A percentile compares a stretch with the other conserved stretches of the same genome.
Conservation (phyloP, 2,888 invertebrate genomes). For the Sinopyrophorus schimmeli region DNA sequence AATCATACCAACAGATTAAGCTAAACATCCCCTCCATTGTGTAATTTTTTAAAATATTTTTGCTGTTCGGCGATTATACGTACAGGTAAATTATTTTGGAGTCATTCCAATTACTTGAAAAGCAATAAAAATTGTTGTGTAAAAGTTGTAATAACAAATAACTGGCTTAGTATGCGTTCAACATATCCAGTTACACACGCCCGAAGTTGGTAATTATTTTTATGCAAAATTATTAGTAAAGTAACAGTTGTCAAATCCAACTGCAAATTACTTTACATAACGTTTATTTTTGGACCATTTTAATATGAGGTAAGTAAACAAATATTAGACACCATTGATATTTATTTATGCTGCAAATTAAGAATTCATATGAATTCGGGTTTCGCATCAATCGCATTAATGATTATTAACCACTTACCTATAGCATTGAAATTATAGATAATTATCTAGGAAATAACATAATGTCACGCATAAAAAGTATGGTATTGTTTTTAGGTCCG, state of each 20-base stretch:
- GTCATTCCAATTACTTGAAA: background rate
- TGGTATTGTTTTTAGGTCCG: constrained; percentile 23
- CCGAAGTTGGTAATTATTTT: constrained; percentile 25
- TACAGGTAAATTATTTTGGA: constrained; percentile 7
- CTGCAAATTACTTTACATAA: constrained; percentile 29
- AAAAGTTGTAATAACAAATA: constrained; percentile 3
- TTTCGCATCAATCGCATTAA: too few relatives aligned
- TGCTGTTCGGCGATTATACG: constrained; percentile 6
- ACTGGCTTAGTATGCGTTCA: constrained; percentile 2
- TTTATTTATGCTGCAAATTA: too few relatives aligned
- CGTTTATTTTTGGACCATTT: constrained; percentile 35
- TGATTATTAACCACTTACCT: too few relatives aligned
- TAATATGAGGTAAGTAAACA: constrained; percentile 36
- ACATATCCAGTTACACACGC: constrained; percentile 4
- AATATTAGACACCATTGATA: too few relatives aligned
- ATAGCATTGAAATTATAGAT: too few relatives aligned
- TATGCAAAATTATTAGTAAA: constrained; percentile 22
- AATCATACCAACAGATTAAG: constrained; percentile 25
- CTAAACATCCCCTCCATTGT: constrained; percentile 19
- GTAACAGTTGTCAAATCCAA: constrained; percentile 27
- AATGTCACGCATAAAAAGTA: too few relatives aligned
- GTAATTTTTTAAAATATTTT: constrained; percentile 14
- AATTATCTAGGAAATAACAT: too few relatives aligned
- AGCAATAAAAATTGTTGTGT: background rate
- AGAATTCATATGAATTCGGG: too few relatives aligned